A percentile compares a stretch with the other conserved stretches of the same genome.
Evolutionary conservation across 2,113 vertebrate species (phyloP).

Genomic region (Rutilus rutilus): DNA sequence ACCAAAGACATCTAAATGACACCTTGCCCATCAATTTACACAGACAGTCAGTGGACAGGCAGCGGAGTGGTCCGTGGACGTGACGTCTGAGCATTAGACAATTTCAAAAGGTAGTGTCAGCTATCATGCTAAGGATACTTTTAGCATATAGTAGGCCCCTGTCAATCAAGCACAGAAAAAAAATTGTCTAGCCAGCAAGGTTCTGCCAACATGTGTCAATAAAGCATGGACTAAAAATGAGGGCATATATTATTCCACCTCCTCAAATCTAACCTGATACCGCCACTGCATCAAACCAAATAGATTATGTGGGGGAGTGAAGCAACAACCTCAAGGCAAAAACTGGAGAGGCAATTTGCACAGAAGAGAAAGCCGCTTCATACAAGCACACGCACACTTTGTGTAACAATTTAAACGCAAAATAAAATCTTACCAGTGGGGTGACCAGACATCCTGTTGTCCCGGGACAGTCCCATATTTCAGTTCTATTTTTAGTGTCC

Average conservation of each 20-base stretch:
- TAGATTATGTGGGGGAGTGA: constrained; percentile 54
- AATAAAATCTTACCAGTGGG: not conserved
- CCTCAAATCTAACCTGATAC: constrained; percentile 54
- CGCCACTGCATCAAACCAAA: constrained; percentile 52
- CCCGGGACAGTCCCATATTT: too few species aligned
- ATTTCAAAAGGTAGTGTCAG: not conserved
- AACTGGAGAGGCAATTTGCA: constrained; percentile 44
- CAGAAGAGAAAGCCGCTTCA: constrained; percentile 8
- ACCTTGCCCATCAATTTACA: too few species aligned
- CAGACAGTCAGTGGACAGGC: not conserved
- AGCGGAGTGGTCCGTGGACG: not conserved
- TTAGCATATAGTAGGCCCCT: not conserved
- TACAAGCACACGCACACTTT: constrained; percentile 9
- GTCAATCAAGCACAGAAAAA: constrained; percentile 22
- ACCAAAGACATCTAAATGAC: too few species aligned
- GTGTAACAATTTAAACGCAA: not conserved
- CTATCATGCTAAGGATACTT: not conserved
- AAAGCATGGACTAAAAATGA: constrained; percentile 41
- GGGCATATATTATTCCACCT: constrained; percentile 57
- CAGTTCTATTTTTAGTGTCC: too few species aligned
- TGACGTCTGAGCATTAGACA: not conserved
- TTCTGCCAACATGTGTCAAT: constrained; percentile 47
- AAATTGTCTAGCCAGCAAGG: not conserved
- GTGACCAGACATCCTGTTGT: too few species aligned
- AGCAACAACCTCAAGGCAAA: constrained; percentile 42